These are phyloP conservation scores for Nephrotoma guestfalica DNA, from an alignment of 2,888 invertebrate species.

Conservation along the genomic window DNA sequence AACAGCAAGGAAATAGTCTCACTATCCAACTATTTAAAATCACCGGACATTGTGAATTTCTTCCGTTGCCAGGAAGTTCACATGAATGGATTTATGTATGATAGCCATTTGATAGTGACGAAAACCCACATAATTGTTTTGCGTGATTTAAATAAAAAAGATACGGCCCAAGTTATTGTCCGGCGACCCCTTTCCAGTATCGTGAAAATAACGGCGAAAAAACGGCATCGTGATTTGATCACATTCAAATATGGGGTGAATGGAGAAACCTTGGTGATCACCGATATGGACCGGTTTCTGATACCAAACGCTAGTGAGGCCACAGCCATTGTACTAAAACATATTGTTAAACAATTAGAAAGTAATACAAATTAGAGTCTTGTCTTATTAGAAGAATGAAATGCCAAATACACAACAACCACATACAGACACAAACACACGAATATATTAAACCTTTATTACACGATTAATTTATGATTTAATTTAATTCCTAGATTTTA, in stretches of 20 bases:
- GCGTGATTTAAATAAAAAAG: slow-evolving; percentile 62
- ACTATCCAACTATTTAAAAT: slow-evolving; percentile 64
- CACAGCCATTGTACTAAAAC: slow-evolving; percentile 77
- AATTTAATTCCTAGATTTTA: neutral
- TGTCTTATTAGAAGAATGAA: neutral
- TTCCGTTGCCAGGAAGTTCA: slow-evolving; percentile 89
- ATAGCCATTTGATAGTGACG: slow-evolving; percentile 77
- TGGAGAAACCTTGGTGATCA: slow-evolving; percentile 64
- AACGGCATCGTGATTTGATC: slow-evolving; percentile 86
- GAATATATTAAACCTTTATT: neutral
- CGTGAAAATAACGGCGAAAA: slow-evolving; percentile 94
- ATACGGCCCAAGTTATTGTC: slow-evolving; percentile 72
- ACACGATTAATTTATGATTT: neutral
- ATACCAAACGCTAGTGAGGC: slow-evolving; percentile 86
- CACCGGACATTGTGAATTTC: slow-evolving; percentile 67
- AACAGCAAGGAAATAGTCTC: slow-evolving; percentile 61
- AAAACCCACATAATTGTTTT: slow-evolving; percentile 74
- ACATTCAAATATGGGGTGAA: slow-evolving; percentile 92
- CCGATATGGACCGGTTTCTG: slow-evolving; percentile 82
- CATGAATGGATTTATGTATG: slow-evolving; percentile 75
- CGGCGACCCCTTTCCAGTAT: slow-evolving; percentile 80
- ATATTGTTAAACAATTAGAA: slow-evolving; percentile 52
- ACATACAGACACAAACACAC: neutral
- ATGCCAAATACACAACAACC: neutral
- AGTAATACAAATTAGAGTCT: neutral